phyloP scores from a whole-genome alignment of 2,888 invertebrate species.

The Barypeithes pellucidus region DNA sequence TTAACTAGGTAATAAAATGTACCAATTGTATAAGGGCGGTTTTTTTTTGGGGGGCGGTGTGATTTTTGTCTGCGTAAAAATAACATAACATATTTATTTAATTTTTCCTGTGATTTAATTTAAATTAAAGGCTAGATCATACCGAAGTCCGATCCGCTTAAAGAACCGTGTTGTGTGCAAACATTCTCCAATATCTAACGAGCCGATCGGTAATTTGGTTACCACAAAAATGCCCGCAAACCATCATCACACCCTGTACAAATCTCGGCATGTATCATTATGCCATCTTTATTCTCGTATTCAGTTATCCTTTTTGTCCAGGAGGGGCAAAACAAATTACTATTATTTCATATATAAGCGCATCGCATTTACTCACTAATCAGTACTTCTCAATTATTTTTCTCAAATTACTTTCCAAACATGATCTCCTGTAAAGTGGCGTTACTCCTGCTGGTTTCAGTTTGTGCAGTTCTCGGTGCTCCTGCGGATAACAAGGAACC shows the following conservation, averaged over 20 bases:
- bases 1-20: too few species aligned
- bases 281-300: slow-evolving; percentile 31
- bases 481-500: slow-evolving; percentile 47
- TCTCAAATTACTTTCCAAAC: slow-evolving; percentile 19
- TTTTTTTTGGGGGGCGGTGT: too few species aligned
- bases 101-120: too few species aligned
- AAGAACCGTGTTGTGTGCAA: too few species aligned
- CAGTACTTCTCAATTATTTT: slow-evolving; percentile 37
- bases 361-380: slow-evolving; percentile 41
- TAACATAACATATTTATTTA: too few species aligned
- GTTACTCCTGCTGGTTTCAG: slow-evolving; percentile 30
- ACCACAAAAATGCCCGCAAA: neutral
- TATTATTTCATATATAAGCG: slow-evolving; percentile 51
- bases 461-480: slow-evolving; percentile 44
- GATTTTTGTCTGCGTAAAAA: too few species aligned
- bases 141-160: too few species aligned
- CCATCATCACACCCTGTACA: slow-evolving; percentile 34
- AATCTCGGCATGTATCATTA: slow-evolving; percentile 22
- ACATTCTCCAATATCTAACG: neutral
- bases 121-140: too few species aligned
- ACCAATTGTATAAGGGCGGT: too few species aligned
- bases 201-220: neutral
- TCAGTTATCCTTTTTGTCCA: slow-evolving; percentile 26
- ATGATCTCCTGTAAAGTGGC: slow-evolving; percentile 43
- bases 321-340: slow-evolving; percentile 48